Conservation (phyloP, 2,797 vertebrate genomes). For the Sarcoramphus papa region DNA sequence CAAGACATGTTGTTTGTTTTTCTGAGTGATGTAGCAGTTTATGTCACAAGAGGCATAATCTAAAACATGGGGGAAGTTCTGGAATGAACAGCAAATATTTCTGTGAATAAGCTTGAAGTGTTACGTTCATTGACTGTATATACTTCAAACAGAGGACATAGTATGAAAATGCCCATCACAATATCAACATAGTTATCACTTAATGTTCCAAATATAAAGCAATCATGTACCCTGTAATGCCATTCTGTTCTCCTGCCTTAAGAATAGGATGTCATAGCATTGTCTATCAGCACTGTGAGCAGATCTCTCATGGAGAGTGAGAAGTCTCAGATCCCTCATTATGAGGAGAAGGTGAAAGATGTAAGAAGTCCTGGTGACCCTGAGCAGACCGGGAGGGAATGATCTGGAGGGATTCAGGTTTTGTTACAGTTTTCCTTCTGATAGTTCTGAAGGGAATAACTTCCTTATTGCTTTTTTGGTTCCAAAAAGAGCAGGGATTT, state of each 20-base stretch:
- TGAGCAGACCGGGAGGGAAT: not conserved
- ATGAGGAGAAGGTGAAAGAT: not conserved
- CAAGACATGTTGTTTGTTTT: not conserved
- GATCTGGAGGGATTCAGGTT: not conserved
- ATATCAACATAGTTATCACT: not conserved
- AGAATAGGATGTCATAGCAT: not conserved
- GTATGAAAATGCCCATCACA: not conserved
- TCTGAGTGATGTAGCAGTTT: not conserved
- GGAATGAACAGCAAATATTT: not conserved
- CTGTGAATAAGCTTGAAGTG: not conserved
- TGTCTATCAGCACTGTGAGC: not conserved
- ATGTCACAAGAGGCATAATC: not conserved
- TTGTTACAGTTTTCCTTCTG: not conserved
- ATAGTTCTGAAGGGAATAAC: not conserved
- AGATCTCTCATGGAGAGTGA: not conserved
- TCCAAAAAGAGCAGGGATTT: not conserved
- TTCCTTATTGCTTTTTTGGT: not conserved
- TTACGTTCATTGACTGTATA: not conserved
- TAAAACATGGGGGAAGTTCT: not conserved
- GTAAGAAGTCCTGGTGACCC: not conserved
- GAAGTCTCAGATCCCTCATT: not conserved
- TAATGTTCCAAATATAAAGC: not conserved
- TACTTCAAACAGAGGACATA: not conserved
- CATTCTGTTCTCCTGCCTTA: not conserved
- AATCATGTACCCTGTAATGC: not conserved